phyloP scores from a whole-genome alignment of 2,888 invertebrate genomes.

The Sabatieria punctata region DNA sequence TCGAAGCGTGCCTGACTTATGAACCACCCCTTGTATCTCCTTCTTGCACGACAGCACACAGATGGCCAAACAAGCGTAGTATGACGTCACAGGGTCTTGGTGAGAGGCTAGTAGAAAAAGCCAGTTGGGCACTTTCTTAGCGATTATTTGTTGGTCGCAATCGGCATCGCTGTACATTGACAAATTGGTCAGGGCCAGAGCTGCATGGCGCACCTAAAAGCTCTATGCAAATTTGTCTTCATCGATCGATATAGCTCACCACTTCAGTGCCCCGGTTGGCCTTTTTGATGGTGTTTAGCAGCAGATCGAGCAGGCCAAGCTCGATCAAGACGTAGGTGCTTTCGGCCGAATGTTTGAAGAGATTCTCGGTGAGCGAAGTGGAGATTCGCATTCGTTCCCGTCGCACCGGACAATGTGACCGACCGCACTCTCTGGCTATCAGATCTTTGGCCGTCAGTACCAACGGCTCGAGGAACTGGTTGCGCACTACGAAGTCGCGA shows the following conservation, averaged over 20 bases:
- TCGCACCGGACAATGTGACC: too few species aligned
- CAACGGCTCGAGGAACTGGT: background rate
- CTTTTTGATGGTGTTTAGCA: constrained; percentile 53
- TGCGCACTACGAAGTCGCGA: constrained; percentile 43
- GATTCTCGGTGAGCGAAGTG: background rate
- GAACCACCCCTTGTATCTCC: constrained; percentile 84
- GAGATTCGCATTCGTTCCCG: background rate
- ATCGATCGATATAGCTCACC: too few species aligned
- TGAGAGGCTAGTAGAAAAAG: constrained; percentile 34
- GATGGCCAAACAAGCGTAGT: constrained; percentile 89
- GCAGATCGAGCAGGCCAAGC: constrained; percentile 75
- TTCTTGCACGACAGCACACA: constrained; percentile 88
- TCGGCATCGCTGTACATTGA: constrained; percentile 89
- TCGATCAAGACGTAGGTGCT: constrained; percentile 24
- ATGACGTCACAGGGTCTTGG: constrained; percentile 66
- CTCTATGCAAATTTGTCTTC: too few species aligned
- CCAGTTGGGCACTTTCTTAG: constrained; percentile 45
- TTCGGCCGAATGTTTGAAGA: constrained; percentile 1
- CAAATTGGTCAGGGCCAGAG: constrained; percentile 80
- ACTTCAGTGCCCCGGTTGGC: constrained; percentile 76
- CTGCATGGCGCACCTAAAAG: constrained; percentile 67
- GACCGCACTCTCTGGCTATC: too few species aligned
- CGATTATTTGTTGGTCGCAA: constrained; percentile 92
- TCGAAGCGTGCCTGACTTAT: constrained; percentile 79
- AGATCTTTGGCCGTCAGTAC: background rate